phyloP scores from a whole-genome alignment of 2,888 invertebrate genomes.

The Chymomyza fuscimana region DNA sequence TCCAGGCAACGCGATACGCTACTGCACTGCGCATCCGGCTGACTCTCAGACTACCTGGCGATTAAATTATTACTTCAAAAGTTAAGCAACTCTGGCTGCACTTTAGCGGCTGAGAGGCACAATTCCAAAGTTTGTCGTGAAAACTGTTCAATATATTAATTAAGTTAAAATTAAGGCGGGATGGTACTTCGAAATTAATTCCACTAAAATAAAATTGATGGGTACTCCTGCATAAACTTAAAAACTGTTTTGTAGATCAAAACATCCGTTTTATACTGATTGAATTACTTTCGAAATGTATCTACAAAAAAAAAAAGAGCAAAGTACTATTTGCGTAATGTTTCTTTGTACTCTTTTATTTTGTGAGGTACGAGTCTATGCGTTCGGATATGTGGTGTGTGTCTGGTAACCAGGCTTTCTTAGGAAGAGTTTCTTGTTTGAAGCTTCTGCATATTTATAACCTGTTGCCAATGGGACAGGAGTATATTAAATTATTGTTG shows the following conservation, averaged over 20 bases:
- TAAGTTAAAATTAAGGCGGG: constrained; percentile 40
- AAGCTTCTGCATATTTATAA: no score
- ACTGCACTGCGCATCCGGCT: neutral
- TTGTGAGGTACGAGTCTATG: constrained; percentile 4
- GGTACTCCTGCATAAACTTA: no score
- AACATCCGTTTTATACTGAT: constrained; percentile 40
- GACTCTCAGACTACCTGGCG: constrained; percentile 31
- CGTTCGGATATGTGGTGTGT: no score
- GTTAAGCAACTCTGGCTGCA: constrained; percentile 9
- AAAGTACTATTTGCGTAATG: neutral
- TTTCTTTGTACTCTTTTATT: neutral
- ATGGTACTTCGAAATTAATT: neutral
- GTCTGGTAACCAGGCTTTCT: no score
- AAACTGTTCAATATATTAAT: constrained; percentile 62
- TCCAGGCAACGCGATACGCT: neutral
- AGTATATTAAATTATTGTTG: no score
- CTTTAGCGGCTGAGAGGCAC: neutral
- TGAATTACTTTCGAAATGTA: constrained; percentile 45
- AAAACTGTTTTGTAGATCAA: neutral
- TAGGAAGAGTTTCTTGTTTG: no score
- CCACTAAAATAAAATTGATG: neutral
- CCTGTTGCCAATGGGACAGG: no score
- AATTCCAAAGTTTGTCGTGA: constrained; percentile 3
- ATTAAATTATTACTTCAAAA: constrained; percentile 52
- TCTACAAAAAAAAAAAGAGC: constrained; percentile 9